Evolutionary conservation across 2,797 vertebrate genomes (phyloP), one percentile per base, ranked within the genome.

Genomic region (Melanotaenia parkinsoni): DNA sequence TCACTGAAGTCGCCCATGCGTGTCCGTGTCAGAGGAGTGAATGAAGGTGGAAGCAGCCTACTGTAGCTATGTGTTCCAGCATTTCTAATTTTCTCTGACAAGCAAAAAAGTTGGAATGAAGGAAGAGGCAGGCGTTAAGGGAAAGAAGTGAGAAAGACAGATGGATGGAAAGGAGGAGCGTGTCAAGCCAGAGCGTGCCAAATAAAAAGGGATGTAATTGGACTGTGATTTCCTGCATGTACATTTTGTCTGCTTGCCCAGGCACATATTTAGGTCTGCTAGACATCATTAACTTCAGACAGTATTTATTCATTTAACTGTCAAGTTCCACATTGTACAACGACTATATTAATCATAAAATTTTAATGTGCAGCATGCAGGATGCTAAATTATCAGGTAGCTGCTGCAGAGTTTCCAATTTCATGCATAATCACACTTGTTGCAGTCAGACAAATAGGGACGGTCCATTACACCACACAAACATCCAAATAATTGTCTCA

Each of bases 61-160:
- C 88, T 89, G 88, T 86, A 90, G 91, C 86, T 82, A 87, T 78
- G 90, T 90, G 90, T 90, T 89, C 77, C 67, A 86, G 88, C 86
- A 87, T 88, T 89, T 89, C 77, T 88, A 81, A 90, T 90, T 90
- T 85, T 86, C 83, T 84, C 76, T 77, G 72, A 74, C 28, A 65
- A 86, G 70, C 45, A 45, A 74, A 83, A 76, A 83, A 70, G 83
- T 87, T 86, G 65, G 78, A 85, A 79, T 71, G 81, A 86, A 87
- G 75, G 75, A 88, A 85, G 81, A 81, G 80, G 79, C 75, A 90
- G 80, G 85, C 86, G 87, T 83, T 67, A 72, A 72, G 75, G 72
- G 79, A 86, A 82, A 81, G 70, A 89, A 90, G 85, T 85, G 87
- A 88, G 87, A 88, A 76, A 89, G 81, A 83, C 81, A 89, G 86